Evolutionary conservation across 2,797 vertebrate genomes (phyloP).

Genomic region (Delichon dasypus): DNA sequence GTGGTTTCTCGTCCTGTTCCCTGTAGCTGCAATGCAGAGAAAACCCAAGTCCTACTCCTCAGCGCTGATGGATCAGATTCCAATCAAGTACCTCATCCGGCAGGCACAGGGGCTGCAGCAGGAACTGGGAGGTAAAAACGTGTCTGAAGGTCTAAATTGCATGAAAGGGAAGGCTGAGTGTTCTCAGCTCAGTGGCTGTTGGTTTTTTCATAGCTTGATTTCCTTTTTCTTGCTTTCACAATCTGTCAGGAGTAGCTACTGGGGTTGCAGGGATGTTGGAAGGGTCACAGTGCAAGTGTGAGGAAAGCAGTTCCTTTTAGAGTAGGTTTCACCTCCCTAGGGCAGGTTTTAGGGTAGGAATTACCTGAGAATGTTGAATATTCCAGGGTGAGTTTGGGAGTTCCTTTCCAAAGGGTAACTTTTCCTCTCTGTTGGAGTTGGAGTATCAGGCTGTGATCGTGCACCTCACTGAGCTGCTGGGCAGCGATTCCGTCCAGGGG

Average conservation of each 20-base stretch:
- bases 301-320: background rate
- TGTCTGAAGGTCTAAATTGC: background rate
- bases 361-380: background rate
- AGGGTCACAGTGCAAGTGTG: background rate
- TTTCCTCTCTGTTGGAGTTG: background rate
- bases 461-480: background rate
- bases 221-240: background rate
- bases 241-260: background rate
- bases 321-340: background rate
- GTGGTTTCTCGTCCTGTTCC: background rate
- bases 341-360: background rate
- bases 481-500: background rate
- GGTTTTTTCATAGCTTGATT: background rate
- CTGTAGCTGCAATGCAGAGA: conserved; percentile 90
- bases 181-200: background rate
- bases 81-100: conserved; percentile 95
- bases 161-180: background rate
- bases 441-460: background rate
- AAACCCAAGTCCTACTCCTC: conserved; percentile 97
- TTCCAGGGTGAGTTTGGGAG: background rate
- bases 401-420: background rate
- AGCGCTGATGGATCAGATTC: conserved; percentile 97
- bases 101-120: conserved; percentile 97
- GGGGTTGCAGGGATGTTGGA: background rate
- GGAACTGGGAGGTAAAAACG: conserved; percentile 88